Evolutionary conservation across 2,797 vertebrate species (phyloP).

Genomic region (Alauda arvensis): DNA sequence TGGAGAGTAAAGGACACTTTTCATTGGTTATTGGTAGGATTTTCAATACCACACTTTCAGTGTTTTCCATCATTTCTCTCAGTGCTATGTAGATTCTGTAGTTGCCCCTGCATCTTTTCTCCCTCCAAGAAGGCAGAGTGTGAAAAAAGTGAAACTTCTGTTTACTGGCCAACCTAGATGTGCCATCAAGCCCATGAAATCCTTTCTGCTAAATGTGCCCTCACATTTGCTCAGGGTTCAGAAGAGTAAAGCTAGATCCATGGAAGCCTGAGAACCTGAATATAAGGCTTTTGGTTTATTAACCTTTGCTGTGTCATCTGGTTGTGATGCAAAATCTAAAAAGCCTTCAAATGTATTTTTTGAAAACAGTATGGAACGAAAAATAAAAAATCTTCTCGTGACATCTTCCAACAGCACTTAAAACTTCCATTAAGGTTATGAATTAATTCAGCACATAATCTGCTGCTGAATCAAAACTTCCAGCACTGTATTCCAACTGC

Average conservation of each 20-base stretch:
- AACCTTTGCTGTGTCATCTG: conserved; percentile 21
- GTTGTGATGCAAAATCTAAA: conserved; percentile 19
- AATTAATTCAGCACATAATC: conserved; percentile 41
- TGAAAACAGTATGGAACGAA: conserved; percentile 10
- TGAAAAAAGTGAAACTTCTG: background rate
- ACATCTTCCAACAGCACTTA: conserved; percentile 24
- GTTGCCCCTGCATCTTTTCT: background rate
- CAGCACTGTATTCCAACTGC: conserved; percentile 44
- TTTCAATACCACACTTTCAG: background rate
- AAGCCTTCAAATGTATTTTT: conserved; percentile 30
- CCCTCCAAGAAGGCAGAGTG: background rate
- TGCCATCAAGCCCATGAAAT: background rate
- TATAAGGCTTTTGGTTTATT: background rate
- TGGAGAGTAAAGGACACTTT: background rate
- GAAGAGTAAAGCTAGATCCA: background rate
- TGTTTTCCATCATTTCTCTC: background rate
- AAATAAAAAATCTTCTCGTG: background rate
- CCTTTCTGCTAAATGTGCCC: background rate
- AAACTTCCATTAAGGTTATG: conserved; percentile 54
- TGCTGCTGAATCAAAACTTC: conserved; percentile 56
- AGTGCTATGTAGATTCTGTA: background rate
- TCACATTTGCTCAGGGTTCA: background rate
- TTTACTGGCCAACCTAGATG: background rate
- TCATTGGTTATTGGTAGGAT: background rate
- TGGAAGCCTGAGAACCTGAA: conserved; percentile 1